Evolutionary conservation across 2,888 invertebrate genomes (phyloP), one percentile per base, ranked within the genome.

Genomic region (Rotaria socialis): DNA sequence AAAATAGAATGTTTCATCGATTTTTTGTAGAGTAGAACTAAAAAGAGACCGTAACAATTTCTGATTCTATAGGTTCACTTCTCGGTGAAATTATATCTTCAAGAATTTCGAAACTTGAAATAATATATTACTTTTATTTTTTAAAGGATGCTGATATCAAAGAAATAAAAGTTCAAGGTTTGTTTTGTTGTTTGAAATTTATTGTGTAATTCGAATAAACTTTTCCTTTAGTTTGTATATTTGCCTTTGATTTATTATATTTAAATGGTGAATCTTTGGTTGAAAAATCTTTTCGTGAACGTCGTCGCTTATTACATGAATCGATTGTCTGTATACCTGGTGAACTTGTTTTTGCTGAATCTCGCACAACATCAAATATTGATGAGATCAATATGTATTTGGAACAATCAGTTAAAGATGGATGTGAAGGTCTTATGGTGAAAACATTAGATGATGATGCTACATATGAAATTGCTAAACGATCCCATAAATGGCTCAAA

Each of bases 381-480:
- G 98, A 99, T 90, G 95, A 96, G 90, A 96, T 99, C 86, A 95
- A 96, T 91, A 94, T 94, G 89, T 97, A 97, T 92, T 92, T 99
- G 86, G 97, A 98, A 86, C 96, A 96, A 90, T 95, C 97, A 8
- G 94, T 99, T 86, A 95, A 95, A 93, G 96, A 95, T 86, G 96
- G 96, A 90, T 99, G 99, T 92, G 99, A 99, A 92, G 99, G 99
- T 1, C 93, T 99, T 87, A 99, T 99, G 98, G 96, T 99, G 14
- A 99, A 99, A 93, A 96, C 97, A 0, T 92, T 99, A 85, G 93
- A 94, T 89, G 94, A 94, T 55, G 94, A 95, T 89, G 96, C 98
- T 0, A 94, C 95, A 0, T 99, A 99, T 91, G 98, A 99, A 93
- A 98, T 99, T 89, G 97, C 98, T 0, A 95, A 96, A 89, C 92